Conservation (phyloP, 1,140 invertebrate genomes). For the Caerostris extrusa region DNA sequence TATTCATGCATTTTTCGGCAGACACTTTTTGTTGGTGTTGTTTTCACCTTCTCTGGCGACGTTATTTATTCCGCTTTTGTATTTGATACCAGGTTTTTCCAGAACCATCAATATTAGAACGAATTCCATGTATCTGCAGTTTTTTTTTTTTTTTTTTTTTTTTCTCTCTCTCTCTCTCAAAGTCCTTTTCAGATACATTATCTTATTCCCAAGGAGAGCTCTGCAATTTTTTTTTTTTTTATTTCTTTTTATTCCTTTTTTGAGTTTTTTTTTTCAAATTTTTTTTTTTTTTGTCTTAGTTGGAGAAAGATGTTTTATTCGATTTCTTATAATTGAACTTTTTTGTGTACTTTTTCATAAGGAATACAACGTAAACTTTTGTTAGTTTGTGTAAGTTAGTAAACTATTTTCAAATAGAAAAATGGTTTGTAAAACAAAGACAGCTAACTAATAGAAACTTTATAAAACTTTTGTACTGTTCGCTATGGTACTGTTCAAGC, state of each 20-base stretch:
- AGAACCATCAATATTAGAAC: constrained; percentile 57
- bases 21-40: constrained; percentile 25
- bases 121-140: constrained; percentile 54
- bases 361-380: too few relatives aligned
- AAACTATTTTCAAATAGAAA: too few relatives aligned
- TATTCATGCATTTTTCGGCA: constrained; percentile 69
- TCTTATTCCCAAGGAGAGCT: constrained; percentile 15
- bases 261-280: not conserved
- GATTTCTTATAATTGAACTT: not conserved
- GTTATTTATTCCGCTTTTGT: constrained; percentile 72
- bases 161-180: not conserved
- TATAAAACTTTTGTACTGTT: too few relatives aligned
- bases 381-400: too few relatives aligned
- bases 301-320: not conserved
- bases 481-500: too few relatives aligned
- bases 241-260: not conserved
- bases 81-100: constrained; percentile 62
- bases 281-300: not conserved
- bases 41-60: not conserved
- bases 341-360: too few relatives aligned
- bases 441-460: too few relatives aligned
- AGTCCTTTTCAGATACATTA: constrained; percentile 21
- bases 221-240: not conserved
- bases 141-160: not conserved
- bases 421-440: too few relatives aligned